Conservation (phyloP, 1,140 invertebrate genomes). For the Aphaenogaster floridana region DNA sequence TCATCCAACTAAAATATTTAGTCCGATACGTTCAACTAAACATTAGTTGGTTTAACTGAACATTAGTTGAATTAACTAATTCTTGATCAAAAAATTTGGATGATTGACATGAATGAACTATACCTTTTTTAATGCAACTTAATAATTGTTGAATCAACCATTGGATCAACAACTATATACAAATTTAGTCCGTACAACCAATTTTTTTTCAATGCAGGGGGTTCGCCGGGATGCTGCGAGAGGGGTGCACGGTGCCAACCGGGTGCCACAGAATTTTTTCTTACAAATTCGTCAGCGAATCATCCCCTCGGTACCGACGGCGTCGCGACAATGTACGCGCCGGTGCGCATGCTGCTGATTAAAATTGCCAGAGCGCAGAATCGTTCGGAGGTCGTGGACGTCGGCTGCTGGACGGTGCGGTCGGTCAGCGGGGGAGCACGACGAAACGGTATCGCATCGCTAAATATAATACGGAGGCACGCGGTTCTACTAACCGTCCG, state of each 20-base stretch:
- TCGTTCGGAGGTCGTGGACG: slow-evolving; percentile 58
- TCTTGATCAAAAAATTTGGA: too few species aligned
- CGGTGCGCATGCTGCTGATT: neutral
- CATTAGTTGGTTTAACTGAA: too few species aligned
- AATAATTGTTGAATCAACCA: too few species aligned
- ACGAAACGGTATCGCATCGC: slow-evolving; percentile 69
- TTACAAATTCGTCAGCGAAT: neutral
- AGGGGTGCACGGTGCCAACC: neutral
- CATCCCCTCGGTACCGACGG: neutral
- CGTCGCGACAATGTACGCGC: neutral
- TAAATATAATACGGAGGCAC: slow-evolving; percentile 81
- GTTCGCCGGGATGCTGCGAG: neutral
- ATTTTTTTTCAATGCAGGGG: neutral
- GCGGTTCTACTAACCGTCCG: slow-evolving; percentile 65
- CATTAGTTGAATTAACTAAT: too few species aligned
- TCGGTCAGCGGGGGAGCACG: slow-evolving; percentile 64
- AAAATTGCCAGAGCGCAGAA: slow-evolving; percentile 71
- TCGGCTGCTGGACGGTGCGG: slow-evolving; percentile 37
- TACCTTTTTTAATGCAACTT: too few species aligned
- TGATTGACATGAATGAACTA: too few species aligned
- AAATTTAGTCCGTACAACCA: too few species aligned
- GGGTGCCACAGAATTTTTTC: neutral
- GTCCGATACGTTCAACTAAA: too few species aligned
- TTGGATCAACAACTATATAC: too few species aligned
- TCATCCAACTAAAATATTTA: too few species aligned